Evolutionary conservation across 2,797 vertebrate genomes (phyloP), one percentile per base, ranked within the genome.

Genomic region (Halcyon leucocephala): DNA sequence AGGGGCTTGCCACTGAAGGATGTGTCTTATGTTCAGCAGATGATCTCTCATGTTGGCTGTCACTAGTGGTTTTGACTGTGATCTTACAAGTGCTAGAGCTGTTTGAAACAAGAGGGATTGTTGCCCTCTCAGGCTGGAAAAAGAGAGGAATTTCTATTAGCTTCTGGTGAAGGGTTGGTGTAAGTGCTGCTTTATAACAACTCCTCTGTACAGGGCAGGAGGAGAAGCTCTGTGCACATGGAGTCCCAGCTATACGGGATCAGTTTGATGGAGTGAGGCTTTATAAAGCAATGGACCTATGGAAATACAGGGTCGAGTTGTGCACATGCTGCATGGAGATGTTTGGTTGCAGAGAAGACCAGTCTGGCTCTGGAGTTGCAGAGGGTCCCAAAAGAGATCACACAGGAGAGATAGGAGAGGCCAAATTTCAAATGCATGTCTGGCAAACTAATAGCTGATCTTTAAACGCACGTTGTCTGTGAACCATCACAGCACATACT

Each of bases 351-450:
- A 35, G 42, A 58, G 48, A 29, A 49, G 42, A 35, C 25, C 25
- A 10, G 2, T 31, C 11, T 0, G 0, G 46, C 33, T 72, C 41
- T 18, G 48, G 42, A 62, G 39, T 15, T 60, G 39, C 0, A 0
- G 31, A 14, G 28, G 22, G 6, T 66, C 24, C 58, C 54, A 31
- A 46, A 76, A 35, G 22, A 64, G 42, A 55, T 12, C 16, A 6
- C 4, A 7, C 0, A 1, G n/a, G 28, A 42, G 41, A 26, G 17
- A 46, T 17, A 12, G 29, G 31, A 66, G 48, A 44, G 37, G 48
- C 5, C 25, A 3, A 24, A 7, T 60, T 60, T n/a, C 1, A 2
- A 70, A 17, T 10, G 26, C 6, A 0, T 44, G 25, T 12, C 35
- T 26, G 37, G 16, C 14, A 18, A 37, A 26, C 9, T 44, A 2